Conservation (phyloP, 2,888 invertebrate genomes). For the Xestia rhomboidea region DNA sequence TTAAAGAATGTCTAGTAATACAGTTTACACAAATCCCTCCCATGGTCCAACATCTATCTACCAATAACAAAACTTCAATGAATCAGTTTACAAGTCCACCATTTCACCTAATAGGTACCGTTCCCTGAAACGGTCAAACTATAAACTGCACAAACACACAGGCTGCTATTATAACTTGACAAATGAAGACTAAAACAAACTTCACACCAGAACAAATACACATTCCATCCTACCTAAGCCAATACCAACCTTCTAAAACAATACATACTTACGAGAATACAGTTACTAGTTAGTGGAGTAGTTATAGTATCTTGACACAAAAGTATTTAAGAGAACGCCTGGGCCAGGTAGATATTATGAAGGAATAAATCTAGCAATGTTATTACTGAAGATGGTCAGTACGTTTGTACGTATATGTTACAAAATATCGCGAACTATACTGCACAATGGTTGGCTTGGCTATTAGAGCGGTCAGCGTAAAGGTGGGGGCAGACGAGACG, state of each 20-base stretch:
- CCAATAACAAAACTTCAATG: not conserved
- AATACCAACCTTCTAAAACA: conserved; percentile 26
- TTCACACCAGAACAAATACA: not conserved
- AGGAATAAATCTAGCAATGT: conserved; percentile 64
- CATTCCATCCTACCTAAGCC: not conserved
- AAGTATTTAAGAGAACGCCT: conserved; percentile 40
- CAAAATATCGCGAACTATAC: conserved; percentile 64
- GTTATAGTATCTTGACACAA: conserved; percentile 27
- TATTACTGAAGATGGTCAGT: conserved; percentile 65
- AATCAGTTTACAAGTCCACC: not conserved
- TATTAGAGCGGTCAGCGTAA: conserved; percentile 64
- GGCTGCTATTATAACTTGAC: not conserved
- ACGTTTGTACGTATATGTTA: conserved; percentile 63
- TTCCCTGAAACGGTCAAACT: not conserved
- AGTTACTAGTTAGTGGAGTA: conserved; percentile 45
- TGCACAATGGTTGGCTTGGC: conserved; percentile 65
- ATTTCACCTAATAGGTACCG: not conserved
- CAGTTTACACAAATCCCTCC: not conserved
- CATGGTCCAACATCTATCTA: no score
- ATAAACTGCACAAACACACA: not conserved
- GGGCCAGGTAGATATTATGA: conserved; percentile 35
- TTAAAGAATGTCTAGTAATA: not conserved
- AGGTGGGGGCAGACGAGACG: conserved; percentile 22
- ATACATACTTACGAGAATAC: conserved; percentile 48
- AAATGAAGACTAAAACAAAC: conserved; percentile 5